A percentile compares a stretch with the other conserved stretches of the same genome.
These are phyloP conservation scores for Brachionus rotundiformis DNA, from an alignment of 1,140 invertebrate species.

Conservation along the genomic window DNA sequence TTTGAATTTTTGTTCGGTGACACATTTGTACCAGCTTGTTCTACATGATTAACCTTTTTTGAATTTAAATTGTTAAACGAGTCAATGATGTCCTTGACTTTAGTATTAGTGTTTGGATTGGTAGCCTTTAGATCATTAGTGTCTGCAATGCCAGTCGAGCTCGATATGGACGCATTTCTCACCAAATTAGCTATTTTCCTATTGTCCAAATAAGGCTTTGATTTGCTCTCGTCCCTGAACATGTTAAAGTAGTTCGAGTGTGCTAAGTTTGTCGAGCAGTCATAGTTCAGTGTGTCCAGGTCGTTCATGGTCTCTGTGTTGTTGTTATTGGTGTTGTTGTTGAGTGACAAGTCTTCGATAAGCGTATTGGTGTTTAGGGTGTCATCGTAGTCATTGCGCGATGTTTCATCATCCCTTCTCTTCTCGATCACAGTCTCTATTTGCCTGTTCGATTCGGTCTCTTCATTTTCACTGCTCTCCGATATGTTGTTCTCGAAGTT, in stretches of 20 bases:
- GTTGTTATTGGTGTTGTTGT: constrained; percentile 29
- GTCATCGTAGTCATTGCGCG: constrained; percentile 1
- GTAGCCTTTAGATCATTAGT: neutral
- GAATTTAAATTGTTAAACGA: constrained; percentile 25
- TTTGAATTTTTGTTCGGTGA: neutral
- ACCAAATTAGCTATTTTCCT: neutral
- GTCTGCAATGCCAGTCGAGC: neutral
- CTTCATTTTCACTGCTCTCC: constrained; percentile 27
- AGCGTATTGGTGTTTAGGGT: neutral
- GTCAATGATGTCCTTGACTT: constrained; percentile 22
- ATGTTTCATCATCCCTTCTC: neutral
- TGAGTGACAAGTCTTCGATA: neutral
- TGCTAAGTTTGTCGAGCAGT: neutral
- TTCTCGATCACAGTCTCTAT: neutral
- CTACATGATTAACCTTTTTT: neutral
- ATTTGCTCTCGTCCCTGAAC: neutral
- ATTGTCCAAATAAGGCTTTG: neutral
- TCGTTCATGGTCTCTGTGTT: constrained; percentile 2
- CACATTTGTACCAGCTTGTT: neutral
- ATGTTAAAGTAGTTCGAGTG: neutral
- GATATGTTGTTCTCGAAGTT: constrained; percentile 22
- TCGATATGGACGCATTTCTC: neutral
- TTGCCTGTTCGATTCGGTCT: neutral
- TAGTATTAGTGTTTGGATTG: neutral
- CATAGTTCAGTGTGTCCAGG: neutral